A percentile compares a stretch with the other conserved stretches of the same genome.
phyloP scores from a whole-genome alignment of 2,797 vertebrate species.

The Heliangelus exortis region DNA sequence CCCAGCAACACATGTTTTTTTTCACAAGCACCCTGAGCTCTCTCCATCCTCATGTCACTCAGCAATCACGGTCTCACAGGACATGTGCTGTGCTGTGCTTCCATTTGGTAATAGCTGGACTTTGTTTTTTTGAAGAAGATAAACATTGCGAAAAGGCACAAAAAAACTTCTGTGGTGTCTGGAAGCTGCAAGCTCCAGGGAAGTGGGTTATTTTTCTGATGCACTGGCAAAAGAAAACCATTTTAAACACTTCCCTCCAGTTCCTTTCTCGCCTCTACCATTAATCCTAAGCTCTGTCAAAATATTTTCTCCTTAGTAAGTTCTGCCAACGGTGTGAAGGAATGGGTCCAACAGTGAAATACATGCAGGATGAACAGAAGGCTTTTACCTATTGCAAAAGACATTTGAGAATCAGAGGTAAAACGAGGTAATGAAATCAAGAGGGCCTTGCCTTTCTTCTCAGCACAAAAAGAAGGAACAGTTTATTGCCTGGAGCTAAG shows the following conservation, averaged over 20 bases:
- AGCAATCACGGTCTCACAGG: background rate
- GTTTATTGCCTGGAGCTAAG: background rate
- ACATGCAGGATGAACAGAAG: conserved; percentile 21
- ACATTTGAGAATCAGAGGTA: background rate
- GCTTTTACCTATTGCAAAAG: conserved; percentile 44
- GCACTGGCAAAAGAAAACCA: background rate
- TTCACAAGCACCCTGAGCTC: background rate
- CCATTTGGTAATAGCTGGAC: background rate
- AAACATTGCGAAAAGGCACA: background rate
- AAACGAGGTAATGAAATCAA: background rate
- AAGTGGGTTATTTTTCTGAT: background rate
- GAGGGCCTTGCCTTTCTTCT: conserved; percentile 14
- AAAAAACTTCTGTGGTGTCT: background rate
- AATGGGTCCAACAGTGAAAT: conserved; percentile 23
- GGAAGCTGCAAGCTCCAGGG: background rate
- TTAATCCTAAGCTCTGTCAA: conserved; percentile 47
- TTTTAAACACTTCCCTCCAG: conserved; percentile 22
- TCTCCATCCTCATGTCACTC: background rate
- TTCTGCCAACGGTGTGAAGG: conserved; percentile 14
- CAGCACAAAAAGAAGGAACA: background rate
- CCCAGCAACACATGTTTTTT: background rate
- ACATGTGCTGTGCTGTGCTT: background rate
- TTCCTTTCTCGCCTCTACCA: conserved; percentile 42
- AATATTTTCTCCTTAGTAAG: conserved; percentile 46
- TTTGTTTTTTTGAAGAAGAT: background rate